Percentiles rank a stretch among this genome's conserved stretches.
These are phyloP conservation scores for Harmothoe impar DNA, from an alignment of 2,888 invertebrate species.

Conservation along the genomic window DNA sequence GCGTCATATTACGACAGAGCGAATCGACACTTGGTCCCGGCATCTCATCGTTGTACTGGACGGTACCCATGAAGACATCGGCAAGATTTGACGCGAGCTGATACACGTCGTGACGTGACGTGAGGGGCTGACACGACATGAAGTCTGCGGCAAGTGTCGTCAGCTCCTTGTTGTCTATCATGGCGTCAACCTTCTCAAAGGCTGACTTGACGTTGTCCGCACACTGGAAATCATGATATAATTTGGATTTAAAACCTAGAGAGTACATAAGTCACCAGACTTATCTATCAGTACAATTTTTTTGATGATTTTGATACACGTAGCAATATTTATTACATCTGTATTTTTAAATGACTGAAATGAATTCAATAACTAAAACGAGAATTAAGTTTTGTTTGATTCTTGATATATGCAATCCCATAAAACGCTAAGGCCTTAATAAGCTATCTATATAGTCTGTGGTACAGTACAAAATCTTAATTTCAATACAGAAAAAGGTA, in stretches of 20 bases:
- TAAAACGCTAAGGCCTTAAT: too few species aligned
- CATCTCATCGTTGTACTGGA: conserved; percentile 75
- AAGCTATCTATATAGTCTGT: too few species aligned
- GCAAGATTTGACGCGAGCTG: conserved; percentile 74
- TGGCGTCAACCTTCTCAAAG: conserved; percentile 71
- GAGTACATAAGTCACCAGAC: conserved; percentile 14
- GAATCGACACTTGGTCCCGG: conserved; percentile 69
- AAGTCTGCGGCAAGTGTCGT: conserved; percentile 72
- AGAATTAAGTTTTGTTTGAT: too few species aligned
- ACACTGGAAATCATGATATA: conserved; percentile 70
- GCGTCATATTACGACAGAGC: conserved; percentile 72
- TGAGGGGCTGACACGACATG: conserved; percentile 72
- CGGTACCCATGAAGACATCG: conserved; percentile 73
- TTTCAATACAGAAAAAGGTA: too few species aligned
- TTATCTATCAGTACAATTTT: conserved; percentile 45
- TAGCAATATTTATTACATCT: too few species aligned
- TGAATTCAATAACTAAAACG: too few species aligned
- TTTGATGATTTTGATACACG: too few species aligned
- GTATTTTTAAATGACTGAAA: too few species aligned
- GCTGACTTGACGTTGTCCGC: conserved; percentile 70
- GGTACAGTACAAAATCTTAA: too few species aligned
- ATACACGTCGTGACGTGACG: conserved; percentile 69
- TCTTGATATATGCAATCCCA: too few species aligned
- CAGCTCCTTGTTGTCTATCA: conserved; percentile 68
- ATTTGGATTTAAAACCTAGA: background rate